Evolutionary conservation across 2,888 invertebrate genomes (phyloP).

Genomic region (Tenthredo amoena): DNA sequence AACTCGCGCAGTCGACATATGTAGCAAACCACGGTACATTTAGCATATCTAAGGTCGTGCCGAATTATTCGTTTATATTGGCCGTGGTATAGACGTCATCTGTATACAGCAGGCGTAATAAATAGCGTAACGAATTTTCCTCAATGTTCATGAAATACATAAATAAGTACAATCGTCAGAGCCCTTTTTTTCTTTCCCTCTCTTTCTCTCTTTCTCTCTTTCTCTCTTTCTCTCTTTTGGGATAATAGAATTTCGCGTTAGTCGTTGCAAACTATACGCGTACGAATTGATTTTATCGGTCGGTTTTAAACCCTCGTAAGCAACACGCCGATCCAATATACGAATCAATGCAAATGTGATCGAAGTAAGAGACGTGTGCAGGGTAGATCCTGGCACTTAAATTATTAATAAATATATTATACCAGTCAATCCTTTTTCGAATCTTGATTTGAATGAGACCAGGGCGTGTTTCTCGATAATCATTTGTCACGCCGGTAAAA

Average conservation of each 20-base stretch:
- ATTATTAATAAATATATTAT: constrained; percentile 32
- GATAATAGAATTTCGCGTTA: background rate
- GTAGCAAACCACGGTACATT: constrained; percentile 24
- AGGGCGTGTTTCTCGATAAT: constrained; percentile 25
- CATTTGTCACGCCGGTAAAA: constrained; percentile 24
- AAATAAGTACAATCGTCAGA: background rate
- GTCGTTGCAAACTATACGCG: background rate
- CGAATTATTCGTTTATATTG: background rate
- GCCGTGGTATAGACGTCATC: background rate
- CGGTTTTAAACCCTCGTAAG: background rate
- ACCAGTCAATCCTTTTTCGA: background rate
- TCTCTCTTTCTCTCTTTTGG: background rate
- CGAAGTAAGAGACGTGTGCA: background rate
- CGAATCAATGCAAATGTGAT: constrained; percentile 14
- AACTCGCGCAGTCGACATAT: constrained; percentile 14
- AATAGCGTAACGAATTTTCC: constrained; percentile 46
- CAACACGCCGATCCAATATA: background rate
- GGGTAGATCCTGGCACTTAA: background rate
- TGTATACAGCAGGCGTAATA: constrained; percentile 32
- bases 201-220: background rate
- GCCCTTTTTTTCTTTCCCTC: background rate
- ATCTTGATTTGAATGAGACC: background rate
- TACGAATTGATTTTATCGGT: constrained; percentile 47
- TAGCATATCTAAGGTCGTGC: constrained; percentile 37
- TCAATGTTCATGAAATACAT: background rate